phyloP scores from a whole-genome alignment of 92 coral and sea anemone genomes.

The Meandrina meandrites region DNA sequence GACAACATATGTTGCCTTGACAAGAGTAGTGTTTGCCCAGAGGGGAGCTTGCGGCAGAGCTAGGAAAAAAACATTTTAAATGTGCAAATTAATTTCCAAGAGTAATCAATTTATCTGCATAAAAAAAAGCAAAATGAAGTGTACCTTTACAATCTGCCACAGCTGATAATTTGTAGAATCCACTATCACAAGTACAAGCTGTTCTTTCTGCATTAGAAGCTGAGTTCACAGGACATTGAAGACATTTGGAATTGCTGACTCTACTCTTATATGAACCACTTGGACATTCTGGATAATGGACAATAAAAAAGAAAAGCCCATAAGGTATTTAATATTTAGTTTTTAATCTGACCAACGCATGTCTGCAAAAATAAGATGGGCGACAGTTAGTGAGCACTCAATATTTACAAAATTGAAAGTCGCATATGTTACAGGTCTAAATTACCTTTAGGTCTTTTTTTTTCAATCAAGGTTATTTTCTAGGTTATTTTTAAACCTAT shows the following conservation, averaged over 20 bases:
- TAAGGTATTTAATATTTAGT: too few relatives aligned
- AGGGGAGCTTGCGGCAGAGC: conserved; percentile 23
- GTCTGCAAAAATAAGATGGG: neutral
- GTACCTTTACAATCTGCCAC: conserved; percentile 9
- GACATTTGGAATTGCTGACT: conserved; percentile 45
- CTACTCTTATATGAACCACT: conserved; percentile 60
- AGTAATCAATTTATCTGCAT: too few relatives aligned
- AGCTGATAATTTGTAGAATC: conserved; percentile 28
- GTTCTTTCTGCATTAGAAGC: conserved; percentile 39
- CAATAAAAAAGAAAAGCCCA: neutral
- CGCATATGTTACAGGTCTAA: too few relatives aligned
- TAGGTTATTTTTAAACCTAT: too few relatives aligned
- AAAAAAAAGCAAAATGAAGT: too few relatives aligned
- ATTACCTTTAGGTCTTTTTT: too few relatives aligned
- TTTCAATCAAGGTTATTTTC: too few relatives aligned
- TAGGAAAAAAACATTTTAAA: neutral
- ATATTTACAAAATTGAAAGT: too few relatives aligned
- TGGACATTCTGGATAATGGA: conserved; percentile 55
- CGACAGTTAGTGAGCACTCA: too few relatives aligned
- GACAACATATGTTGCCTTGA: conserved; percentile 11
- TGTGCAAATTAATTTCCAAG: neutral
- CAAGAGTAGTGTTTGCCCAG: neutral
- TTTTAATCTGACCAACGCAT: too few relatives aligned
- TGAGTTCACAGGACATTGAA: conserved; percentile 63
- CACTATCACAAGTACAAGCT: conserved; percentile 56